These are phyloP conservation scores for Chloropsis cyanopogon DNA, from an alignment of 2,113 vertebrate genomes.

Conservation along the genomic window DNA sequence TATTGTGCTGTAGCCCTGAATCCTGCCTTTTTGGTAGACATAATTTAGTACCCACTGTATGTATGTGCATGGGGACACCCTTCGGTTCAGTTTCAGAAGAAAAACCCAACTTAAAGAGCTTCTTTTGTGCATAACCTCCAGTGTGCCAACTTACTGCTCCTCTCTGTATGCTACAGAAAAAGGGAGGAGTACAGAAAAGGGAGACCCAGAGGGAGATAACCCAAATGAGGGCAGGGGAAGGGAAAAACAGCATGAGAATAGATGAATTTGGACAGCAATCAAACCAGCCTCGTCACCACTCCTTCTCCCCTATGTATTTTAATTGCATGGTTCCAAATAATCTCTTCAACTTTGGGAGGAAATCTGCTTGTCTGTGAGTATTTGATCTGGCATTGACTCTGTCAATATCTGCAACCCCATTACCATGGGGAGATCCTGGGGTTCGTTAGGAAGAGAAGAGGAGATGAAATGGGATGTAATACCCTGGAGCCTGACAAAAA, in stretches of 20 bases:
- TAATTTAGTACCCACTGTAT: not conserved
- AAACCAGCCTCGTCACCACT: not conserved
- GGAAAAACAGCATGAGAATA: not conserved
- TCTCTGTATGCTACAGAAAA: not conserved
- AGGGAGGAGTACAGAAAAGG: not conserved
- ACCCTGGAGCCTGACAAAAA: not conserved
- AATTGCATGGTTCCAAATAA: slow-evolving; percentile 4
- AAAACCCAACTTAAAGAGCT: not conserved
- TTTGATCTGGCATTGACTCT: not conserved
- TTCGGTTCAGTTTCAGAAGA: not conserved
- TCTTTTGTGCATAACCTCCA: not conserved
- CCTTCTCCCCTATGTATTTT: not conserved
- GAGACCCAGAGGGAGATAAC: not conserved
- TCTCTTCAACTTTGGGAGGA: not conserved
- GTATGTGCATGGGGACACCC: not conserved
- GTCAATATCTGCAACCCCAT: not conserved
- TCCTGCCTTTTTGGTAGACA: not conserved
- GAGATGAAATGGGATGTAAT: not conserved
- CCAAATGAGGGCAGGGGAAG: not conserved
- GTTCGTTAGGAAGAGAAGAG: not conserved
- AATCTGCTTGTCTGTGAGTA: not conserved
- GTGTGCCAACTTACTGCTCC: not conserved
- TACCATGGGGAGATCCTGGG: not conserved
- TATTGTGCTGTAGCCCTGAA: not conserved
- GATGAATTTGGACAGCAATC: not conserved